These are phyloP conservation scores for Uropetala carovei DNA, from an alignment of 2,888 invertebrate genomes.

Conservation along the genomic window DNA sequence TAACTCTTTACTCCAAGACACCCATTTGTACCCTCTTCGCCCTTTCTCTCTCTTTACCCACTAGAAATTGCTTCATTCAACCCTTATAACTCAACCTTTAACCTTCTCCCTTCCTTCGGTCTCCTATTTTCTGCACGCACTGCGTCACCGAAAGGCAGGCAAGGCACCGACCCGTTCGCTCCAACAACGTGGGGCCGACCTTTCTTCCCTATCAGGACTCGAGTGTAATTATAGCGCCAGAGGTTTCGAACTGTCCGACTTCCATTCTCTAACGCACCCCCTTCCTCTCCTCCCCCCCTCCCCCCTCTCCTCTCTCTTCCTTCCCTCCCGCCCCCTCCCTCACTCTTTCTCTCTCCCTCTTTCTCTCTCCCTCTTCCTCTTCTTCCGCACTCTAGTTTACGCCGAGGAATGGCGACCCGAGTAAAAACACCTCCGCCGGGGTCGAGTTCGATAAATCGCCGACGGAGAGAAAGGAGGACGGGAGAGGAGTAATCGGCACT, in stretches of 20 bases:
- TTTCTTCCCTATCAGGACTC: neutral
- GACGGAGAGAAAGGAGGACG: neutral
- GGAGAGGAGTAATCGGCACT: neutral
- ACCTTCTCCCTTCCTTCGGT: neutral
- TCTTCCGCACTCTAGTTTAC: too few species aligned
- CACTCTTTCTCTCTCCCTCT: neutral
- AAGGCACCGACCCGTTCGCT: neutral
- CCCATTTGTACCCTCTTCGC: neutral
- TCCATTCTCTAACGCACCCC: too few species aligned
- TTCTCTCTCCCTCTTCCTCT: neutral
- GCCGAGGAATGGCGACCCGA: neutral
- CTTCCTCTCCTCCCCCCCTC: neutral
- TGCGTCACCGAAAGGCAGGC: neutral
- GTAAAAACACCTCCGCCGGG: neutral
- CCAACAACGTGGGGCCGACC: neutral
- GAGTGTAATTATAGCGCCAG: neutral
- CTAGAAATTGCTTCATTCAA: neutral
- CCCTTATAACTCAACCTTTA: constrained; percentile 23
- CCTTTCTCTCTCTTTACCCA: neutral
- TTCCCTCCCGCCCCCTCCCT: neutral
- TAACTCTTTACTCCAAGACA: neutral
- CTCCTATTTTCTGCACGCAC: neutral
- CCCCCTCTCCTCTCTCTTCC: neutral
- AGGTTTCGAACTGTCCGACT: neutral
- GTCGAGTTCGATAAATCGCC: neutral